Evolutionary conservation across 2,113 vertebrate species (phyloP), one percentile per base, ranked within the genome.

Genomic region (Gasterosteus nipponicus): DNA sequence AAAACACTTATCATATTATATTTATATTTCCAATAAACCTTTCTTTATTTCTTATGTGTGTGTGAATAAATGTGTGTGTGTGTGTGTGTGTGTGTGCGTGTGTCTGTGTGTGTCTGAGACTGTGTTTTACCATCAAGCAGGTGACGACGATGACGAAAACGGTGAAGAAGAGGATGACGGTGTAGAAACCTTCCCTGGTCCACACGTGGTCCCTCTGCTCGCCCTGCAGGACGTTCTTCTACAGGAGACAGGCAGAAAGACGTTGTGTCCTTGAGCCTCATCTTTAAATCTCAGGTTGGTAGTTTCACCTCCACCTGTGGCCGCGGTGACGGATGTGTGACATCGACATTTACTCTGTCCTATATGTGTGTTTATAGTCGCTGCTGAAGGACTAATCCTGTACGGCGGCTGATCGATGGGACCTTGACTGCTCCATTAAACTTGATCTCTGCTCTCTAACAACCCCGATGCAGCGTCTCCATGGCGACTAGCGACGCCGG

Each of bases 141-240:
- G 96, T 97, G 87, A 96, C 93, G 81, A 98, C 90, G 78, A 98
- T 96, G 86, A 97, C 90, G 86, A 98, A 97, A 93, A 97, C 93
- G 87, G 96, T 98, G 96, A 98, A 95, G 88, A 98, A 97, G 91
- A 99, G 96, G 90, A 98, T 90, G 86, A 95, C 93, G 0, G 95
- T 93, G 77, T 96, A 99, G 82, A 98, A 96, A 61, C 96, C 95
- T 85, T 99, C 97, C 76, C 94, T 95, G 93, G 92, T 96, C 97
- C 96, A 98, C 76, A 96, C 92, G 78, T 95, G 95, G 73, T 96
- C 96, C 56, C 92, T 94, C 93, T 96, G 96, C 75, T 96, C 95
- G 47, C 94, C 96, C 94, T 96, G 96, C 79, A 98, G 94, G 73
- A 98, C 96, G 88, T 98, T 98, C 90, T 97, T 97, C 97, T 98